These are phyloP conservation scores for Amphiprion percula DNA, from an alignment of 2,113 vertebrate genomes.

Conservation along the genomic window DNA sequence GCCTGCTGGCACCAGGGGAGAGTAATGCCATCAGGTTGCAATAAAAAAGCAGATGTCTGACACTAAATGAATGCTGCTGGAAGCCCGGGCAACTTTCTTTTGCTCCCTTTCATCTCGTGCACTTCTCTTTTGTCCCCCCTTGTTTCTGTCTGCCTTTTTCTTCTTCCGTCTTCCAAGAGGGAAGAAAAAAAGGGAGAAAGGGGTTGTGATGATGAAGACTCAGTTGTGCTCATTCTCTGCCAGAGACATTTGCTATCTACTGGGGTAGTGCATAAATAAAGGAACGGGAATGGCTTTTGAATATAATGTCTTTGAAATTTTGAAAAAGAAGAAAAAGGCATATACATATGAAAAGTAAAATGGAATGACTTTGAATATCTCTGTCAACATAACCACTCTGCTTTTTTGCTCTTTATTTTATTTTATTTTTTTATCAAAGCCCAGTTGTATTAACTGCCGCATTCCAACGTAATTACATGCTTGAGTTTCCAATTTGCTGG, in stretches of 20 bases:
- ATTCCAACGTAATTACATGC: conserved; percentile 82
- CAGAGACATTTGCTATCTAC: conserved; percentile 71
- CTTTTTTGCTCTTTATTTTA: conserved; percentile 46
- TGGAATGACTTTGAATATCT: conserved; percentile 72
- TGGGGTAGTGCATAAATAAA: conserved; percentile 67
- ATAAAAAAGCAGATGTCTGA: conserved; percentile 88
- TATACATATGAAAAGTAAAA: conserved; percentile 59
- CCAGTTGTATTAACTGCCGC: conserved; percentile 75
- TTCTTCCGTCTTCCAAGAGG: conserved; percentile 50
- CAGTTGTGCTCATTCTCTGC: conserved; percentile 60
- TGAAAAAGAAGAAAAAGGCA: conserved; percentile 37
- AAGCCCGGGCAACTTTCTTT: conserved; percentile 75
- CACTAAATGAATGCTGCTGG: conserved; percentile 83
- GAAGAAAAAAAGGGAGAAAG: conserved; percentile 57
- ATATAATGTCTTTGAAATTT: conserved; percentile 68
- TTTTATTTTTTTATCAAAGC: conserved; percentile 55
- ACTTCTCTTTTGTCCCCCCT: conserved; percentile 55
- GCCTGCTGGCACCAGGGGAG: conserved; percentile 85
- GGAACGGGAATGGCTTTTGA: conserved; percentile 59
- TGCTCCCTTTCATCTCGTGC: conserved; percentile 50
- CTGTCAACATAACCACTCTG: conserved; percentile 65
- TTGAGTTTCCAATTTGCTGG: conserved; percentile 80
- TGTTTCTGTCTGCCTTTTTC: conserved; percentile 46
- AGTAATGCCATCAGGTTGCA: conserved; percentile 87
- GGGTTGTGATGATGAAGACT: conserved; percentile 76